phyloP scores from a whole-genome alignment of 2,797 vertebrate species.

The Bovichtus variegatus region DNA sequence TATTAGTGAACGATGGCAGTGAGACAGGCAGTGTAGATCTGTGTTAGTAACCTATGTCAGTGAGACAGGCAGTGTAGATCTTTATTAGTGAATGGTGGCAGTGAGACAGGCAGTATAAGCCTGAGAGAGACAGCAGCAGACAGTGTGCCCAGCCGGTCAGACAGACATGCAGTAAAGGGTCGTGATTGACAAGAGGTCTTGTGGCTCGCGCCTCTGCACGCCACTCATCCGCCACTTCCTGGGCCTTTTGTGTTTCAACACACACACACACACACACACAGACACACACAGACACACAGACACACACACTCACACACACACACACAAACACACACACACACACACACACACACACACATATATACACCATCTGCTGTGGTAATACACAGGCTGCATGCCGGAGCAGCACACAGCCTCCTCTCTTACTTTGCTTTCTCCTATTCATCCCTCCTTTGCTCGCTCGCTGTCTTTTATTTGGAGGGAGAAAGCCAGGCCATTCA shows the following conservation, averaged over 20 bases:
- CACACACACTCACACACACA: slow-evolving; percentile 32
- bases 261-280: slow-evolving; percentile 39
- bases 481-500: slow-evolving; percentile 70
- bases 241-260: slow-evolving; percentile 80
- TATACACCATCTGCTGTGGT: slow-evolving; percentile 87
- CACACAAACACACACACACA: slow-evolving; percentile 36
- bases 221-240: slow-evolving; percentile 85
- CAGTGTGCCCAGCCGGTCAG: slow-evolving; percentile 35
- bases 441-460: slow-evolving; percentile 62
- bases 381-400: slow-evolving; percentile 86
- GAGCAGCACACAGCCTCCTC: slow-evolving; percentile 78
- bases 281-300: slow-evolving; percentile 42
- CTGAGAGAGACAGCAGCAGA: slow-evolving; percentile 47
- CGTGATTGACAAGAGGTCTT: slow-evolving; percentile 83
- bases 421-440: slow-evolving; percentile 65
- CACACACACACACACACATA: slow-evolving; percentile 43
- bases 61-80: slow-evolving; percentile 23
- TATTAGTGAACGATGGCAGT: neutral
- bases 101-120: slow-evolving; percentile 17
- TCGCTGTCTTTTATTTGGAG: slow-evolving; percentile 65
- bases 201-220: slow-evolving; percentile 80
- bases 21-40: slow-evolving; percentile 20
- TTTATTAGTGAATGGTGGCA: neutral
- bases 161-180: slow-evolving; percentile 67
- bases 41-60: neutral